Conservation (phyloP, 2,888 invertebrate genomes). For the Orchesellides sinensis region DNA sequence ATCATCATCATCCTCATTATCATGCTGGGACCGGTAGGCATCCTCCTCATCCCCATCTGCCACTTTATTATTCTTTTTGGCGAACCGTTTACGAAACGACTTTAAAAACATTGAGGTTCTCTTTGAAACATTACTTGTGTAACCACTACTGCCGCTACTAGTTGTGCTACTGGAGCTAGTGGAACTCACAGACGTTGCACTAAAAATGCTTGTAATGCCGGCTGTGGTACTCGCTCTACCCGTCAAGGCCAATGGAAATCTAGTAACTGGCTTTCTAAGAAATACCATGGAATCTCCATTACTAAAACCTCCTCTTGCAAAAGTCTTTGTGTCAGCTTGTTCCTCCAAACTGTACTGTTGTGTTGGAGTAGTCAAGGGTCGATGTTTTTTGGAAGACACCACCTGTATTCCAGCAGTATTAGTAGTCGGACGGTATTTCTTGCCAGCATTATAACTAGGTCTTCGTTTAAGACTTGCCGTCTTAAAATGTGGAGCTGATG, state of each 20-base stretch:
- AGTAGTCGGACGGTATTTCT: slow-evolving; percentile 24
- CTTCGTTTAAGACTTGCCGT: slow-evolving; percentile 9
- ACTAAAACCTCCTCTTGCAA: not conserved
- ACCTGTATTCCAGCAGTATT: too few relatives aligned
- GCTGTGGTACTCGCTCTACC: not conserved
- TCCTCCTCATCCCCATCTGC: slow-evolving; percentile 50
- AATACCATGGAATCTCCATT: not conserved
- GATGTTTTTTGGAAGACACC: slow-evolving; percentile 6
- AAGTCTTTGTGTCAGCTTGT: slow-evolving; percentile 19
- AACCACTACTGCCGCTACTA: slow-evolving; percentile 20
- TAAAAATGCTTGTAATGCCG: slow-evolving; percentile 25
- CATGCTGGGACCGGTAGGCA: slow-evolving; percentile 3
- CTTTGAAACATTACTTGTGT: slow-evolving; percentile 40
- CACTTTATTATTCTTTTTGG: slow-evolving; percentile 49
- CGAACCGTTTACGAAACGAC: slow-evolving; percentile 47
- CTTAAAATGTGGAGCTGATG: not conserved
- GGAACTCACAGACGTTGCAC: slow-evolving; percentile 30
- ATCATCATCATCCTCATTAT: slow-evolving; percentile 29
- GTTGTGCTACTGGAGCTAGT: slow-evolving; percentile 5
- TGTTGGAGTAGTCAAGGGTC: not conserved
- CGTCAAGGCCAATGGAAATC: slow-evolving; percentile 6
- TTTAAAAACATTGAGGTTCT: slow-evolving; percentile 31
- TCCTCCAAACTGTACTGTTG: not conserved
- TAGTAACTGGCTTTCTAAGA: slow-evolving; percentile 17
- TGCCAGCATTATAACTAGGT: slow-evolving; percentile 19